Conservation (phyloP, 2,113 vertebrate species). For the zebrafish (Danio rerio) region GRCz12tu NC_133194.1:32811501-32812000, state of each 20-base stretch:
- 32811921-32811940: background rate
- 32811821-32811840: conserved; percentile 48
- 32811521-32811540: background rate
- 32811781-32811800: conserved; percentile 48
- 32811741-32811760: conserved; percentile 53
- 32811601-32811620: background rate
- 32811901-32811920: conserved; percentile 15
- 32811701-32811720: conserved; percentile 30
- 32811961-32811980: conserved; percentile 1
- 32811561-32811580: background rate
- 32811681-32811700: conserved; percentile 32
- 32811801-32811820: conserved; percentile 47
- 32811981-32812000: conserved; percentile 22
- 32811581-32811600: conserved; percentile 28
- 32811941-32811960: conserved; percentile 23
- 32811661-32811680: conserved; percentile 29
- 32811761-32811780: conserved; percentile 52
- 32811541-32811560: conserved; percentile 14
- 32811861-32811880: conserved; percentile 28
- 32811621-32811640: background rate
- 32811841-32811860: conserved; percentile 26
- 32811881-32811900: conserved; percentile 43
- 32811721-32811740: conserved; percentile 32
- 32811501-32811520: background rate
- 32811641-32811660: conserved; percentile 24